A percentile compares a stretch with the other conserved stretches of the same genome.
These are phyloP conservation scores for rat (Rattus norvegicus) DNA, from an alignment of 2,113 vertebrate genomes.

Conservation along the genomic window GRCr8 NC_086021.1:161411501-161412000, in stretches of 20 bases:
- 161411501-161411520: neutral
- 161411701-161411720: no score
- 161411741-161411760: no score
- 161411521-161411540: neutral
- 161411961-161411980: neutral
- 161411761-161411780: no score
- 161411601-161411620: neutral
- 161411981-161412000: slow-evolving; percentile 49
- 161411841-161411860: neutral
- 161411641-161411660: neutral
- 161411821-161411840: neutral
- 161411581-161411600: neutral
- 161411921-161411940: neutral
- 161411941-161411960: neutral
- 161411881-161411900: neutral
- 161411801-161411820: neutral
- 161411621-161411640: neutral
- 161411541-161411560: neutral
- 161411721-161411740: no score
- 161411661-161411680: neutral
- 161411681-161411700: neutral
- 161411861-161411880: neutral
- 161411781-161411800: no score
- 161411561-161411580: no score
- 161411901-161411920: neutral